Conservation (phyloP, 2,888 invertebrate genomes). For the Dynastes grantii region DNA sequence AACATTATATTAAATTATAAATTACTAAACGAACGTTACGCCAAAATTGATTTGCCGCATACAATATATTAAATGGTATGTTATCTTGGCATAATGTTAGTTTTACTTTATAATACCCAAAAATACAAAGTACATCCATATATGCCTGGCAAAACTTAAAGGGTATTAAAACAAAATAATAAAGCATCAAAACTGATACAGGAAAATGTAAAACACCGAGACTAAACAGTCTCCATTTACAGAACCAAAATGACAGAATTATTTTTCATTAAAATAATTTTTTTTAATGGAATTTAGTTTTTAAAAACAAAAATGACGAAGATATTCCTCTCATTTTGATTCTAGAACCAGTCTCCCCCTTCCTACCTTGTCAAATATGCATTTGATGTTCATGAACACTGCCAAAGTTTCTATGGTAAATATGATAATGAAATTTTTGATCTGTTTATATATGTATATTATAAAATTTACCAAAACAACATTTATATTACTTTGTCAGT, state of each 20-base stretch:
- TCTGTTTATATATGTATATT: not conserved
- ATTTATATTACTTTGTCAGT: conserved; percentile 51
- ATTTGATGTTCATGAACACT: conserved; percentile 40
- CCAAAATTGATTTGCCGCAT: conserved; percentile 11
- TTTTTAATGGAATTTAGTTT: not conserved
- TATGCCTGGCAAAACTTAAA: conserved; percentile 67
- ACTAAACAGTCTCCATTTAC: conserved; percentile 67
- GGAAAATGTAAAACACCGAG: conserved; percentile 64
- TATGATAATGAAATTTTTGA: conserved; percentile 20
- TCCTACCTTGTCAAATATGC: conserved; percentile 66
- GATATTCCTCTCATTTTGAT: conserved; percentile 62
- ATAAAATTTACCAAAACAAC: not conserved
- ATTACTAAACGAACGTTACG: conserved; percentile 55
- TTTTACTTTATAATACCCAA: conserved; percentile 61
- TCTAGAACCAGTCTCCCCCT: conserved; percentile 68
- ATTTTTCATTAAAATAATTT: conserved; percentile 38
- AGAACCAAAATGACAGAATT: conserved; percentile 65
- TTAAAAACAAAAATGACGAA: not conserved
- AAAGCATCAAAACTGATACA: conserved; percentile 60
- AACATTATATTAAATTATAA: conserved; percentile 65
- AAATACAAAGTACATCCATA: conserved; percentile 64
- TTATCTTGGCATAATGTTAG: conserved; percentile 48
- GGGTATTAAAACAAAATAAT: conserved; percentile 58
- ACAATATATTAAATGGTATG: not conserved
- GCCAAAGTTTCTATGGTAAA: conserved; percentile 42